These are phyloP conservation scores for Lycorma delicatula DNA, from an alignment of 1,140 invertebrate genomes.

Conservation along the genomic window DNA sequence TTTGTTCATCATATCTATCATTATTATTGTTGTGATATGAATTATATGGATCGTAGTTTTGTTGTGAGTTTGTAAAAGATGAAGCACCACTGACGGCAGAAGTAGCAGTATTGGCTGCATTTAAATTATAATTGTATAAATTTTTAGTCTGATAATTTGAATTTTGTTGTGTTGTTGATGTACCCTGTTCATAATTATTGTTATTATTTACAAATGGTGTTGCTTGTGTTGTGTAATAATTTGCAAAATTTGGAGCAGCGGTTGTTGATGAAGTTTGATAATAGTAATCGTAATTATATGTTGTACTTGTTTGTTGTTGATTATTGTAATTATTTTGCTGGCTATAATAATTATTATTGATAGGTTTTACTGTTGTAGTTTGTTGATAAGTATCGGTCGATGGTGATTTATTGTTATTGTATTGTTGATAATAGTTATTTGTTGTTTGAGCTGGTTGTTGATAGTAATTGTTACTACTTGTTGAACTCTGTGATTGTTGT, in stretches of 20 bases:
- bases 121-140: slow-evolving; percentile 19
- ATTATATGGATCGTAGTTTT: slow-evolving; percentile 21
- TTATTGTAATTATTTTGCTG: background rate
- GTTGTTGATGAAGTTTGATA: slow-evolving; percentile 21
- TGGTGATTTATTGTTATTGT: slow-evolving; percentile 14
- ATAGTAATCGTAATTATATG: slow-evolving; percentile 21
- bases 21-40: slow-evolving; percentile 15
- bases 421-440: slow-evolving; percentile 30
- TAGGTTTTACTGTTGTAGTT: slow-evolving; percentile 15
- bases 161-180: slow-evolving; percentile 8
- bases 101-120: slow-evolving; percentile 3
- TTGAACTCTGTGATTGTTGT: background rate
- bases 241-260: slow-evolving; percentile 5
- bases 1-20: slow-evolving; percentile 22
- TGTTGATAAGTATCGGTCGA: slow-evolving; percentile 9
- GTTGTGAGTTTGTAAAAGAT: too few species aligned
- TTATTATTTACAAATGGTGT: too few species aligned
- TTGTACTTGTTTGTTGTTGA: slow-evolving; percentile 13
- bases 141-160: slow-evolving; percentile 23
- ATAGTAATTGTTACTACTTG: background rate
- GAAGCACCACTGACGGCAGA: too few species aligned
- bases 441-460: slow-evolving; percentile 31
- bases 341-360: slow-evolving; percentile 8
- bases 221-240: too few species aligned
- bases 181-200: background rate